A percentile compares a stretch with the other conserved stretches of the same genome.
These are phyloP conservation scores for Leptatherina wallacei DNA, from an alignment of 2,797 vertebrate genomes.

Conservation along the genomic window DNA sequence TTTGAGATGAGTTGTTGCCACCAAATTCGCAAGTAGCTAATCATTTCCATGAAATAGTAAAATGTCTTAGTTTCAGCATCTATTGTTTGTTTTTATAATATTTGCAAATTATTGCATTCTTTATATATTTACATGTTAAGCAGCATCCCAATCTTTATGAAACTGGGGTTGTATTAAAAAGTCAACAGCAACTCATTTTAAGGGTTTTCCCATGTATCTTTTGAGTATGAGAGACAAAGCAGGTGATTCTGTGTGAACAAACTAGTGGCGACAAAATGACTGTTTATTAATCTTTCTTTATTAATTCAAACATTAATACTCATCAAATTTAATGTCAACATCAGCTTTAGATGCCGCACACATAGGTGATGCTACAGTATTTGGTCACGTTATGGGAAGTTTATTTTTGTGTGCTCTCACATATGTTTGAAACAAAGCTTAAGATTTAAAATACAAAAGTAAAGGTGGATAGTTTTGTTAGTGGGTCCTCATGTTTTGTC, in stretches of 20 bases:
- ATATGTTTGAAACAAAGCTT: background rate
- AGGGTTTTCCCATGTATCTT: background rate
- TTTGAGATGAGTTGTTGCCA: too few relatives aligned
- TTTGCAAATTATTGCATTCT: too few relatives aligned
- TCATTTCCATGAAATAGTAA: too few relatives aligned
- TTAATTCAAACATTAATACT: background rate
- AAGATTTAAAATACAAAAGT: background rate
- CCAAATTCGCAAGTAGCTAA: too few relatives aligned
- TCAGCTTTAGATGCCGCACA: background rate
- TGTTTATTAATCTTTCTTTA: background rate
- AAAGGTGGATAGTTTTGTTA: constrained; percentile 6
- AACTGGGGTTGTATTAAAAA: background rate
- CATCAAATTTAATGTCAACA: background rate
- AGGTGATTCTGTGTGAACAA: background rate
- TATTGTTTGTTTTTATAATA: too few relatives aligned
- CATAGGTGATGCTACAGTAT: background rate
- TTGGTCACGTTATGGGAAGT: background rate
- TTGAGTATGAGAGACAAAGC: background rate
- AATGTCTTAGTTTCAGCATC: too few relatives aligned
- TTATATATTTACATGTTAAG: too few relatives aligned
- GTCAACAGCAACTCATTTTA: background rate
- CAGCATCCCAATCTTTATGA: too few relatives aligned
- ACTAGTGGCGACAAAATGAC: background rate
- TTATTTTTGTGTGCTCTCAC: background rate
- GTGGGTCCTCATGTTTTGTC: constrained; percentile 15